Evolutionary conservation across 1,140 invertebrate genomes (phyloP).

Genomic region (Branchinecta lynchi): DNA sequence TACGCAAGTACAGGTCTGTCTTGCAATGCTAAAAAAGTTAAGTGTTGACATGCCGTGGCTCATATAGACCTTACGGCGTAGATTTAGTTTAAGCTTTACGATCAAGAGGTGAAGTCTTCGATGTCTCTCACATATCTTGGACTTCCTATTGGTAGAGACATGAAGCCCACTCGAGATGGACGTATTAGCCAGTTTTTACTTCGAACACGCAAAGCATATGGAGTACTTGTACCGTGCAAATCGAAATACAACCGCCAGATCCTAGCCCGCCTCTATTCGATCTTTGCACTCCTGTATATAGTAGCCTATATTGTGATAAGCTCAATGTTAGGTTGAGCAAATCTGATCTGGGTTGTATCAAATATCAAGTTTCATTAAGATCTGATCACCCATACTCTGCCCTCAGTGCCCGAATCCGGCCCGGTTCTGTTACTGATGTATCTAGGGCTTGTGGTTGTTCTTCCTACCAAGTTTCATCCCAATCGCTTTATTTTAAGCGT

Average conservation of each 20-base stretch:
- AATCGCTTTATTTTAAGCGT: too few species aligned
- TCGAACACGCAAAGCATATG: neutral
- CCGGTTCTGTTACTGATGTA: too few species aligned
- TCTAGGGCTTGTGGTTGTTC: too few species aligned
- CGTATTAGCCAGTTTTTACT: neutral
- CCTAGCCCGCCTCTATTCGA: neutral
- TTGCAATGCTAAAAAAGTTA: neutral
- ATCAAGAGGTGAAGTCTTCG: neutral
- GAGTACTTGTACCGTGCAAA: neutral
- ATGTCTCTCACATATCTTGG: neutral
- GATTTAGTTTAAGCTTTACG: neutral
- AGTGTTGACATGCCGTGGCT: neutral
- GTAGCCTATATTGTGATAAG: too few species aligned
- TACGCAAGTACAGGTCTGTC: neutral
- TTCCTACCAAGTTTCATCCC: too few species aligned
- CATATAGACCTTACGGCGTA: neutral
- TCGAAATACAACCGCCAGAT: neutral
- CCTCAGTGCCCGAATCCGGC: too few species aligned
- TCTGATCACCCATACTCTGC: too few species aligned
- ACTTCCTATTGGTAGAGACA: neutral
- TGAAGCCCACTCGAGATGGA: conserved; percentile 1
- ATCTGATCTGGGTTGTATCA: too few species aligned
- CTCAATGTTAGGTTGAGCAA: too few species aligned
- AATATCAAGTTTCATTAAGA: too few species aligned
- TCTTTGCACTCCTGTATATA: too few species aligned